Evolutionary conservation across 2,888 invertebrate species (phyloP), one percentile per base, ranked within the genome.

Genomic region (Caenorhabditis sp.): DNA sequence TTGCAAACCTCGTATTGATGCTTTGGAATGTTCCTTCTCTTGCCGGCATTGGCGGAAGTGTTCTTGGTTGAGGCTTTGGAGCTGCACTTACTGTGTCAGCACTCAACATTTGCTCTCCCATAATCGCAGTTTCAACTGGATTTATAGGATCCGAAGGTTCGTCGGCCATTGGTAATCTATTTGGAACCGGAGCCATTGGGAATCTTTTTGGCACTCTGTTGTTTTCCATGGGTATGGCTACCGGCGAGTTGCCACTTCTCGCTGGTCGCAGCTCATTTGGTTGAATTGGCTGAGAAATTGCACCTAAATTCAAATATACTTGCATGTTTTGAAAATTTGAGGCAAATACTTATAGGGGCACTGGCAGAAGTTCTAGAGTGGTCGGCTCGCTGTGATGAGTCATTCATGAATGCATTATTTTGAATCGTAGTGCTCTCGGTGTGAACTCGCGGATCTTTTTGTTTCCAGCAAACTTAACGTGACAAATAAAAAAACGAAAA

Each of bases 1-100:
- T 1, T 11, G 13, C 35, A 24, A 13, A 83, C 85, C 72, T 79
- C 28, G 83, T 85, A 4, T 74, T 74, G 15, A 82, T 74, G 37
- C 83, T 77, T 32, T 85, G 80, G 61, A 81, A 76, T 0, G 81
- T 84, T 68, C 61, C 69, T 47, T 81, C 84, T 58, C 83, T 58
- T 18, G 68, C n/a, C 65, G 83, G 83, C 70, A 80, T 70, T 28
- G 81, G 60, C 40, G 80, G 79, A 13, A 83, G 67, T 26, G 76
- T 71, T 55, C 81, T 65, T 11, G 81, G 76, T 22, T 56, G 47
- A 2, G 82, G 69, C 15, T 44, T 26, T n/a, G 72, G 78, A 24
- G 60, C 67, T 1, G 78, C 78, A 60, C 70, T 70, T 2, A 67
- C 78, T 11, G 64, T 26, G 6, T 62, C 70, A 4, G 51, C 15